These are phyloP conservation scores for Oryzias sinensis DNA, from an alignment of 2,797 vertebrate species.

Conservation along the genomic window DNA sequence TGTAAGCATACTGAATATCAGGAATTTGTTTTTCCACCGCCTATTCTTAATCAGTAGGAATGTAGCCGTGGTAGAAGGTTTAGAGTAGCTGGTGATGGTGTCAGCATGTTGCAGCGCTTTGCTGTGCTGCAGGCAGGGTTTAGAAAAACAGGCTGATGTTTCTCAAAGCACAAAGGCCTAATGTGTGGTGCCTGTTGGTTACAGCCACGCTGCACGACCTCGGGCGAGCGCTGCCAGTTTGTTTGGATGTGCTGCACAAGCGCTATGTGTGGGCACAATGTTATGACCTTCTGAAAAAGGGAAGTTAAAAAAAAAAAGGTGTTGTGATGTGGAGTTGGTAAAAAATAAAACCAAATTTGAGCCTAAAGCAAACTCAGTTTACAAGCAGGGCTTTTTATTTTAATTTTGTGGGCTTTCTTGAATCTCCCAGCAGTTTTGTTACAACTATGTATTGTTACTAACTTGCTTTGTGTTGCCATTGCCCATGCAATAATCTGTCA, in stretches of 20 bases:
- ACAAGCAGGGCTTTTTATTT: neutral
- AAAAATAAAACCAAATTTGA: constrained; percentile 6
- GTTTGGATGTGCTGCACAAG: constrained; percentile 36
- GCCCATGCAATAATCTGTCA: neutral
- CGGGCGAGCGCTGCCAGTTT: constrained; percentile 32
- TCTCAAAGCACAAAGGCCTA: constrained; percentile 70
- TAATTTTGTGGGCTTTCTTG: neutral
- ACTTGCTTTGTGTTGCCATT: constrained; percentile 5
- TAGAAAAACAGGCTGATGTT: constrained; percentile 61
- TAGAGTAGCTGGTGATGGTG: constrained; percentile 68
- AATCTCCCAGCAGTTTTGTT: constrained; percentile 4
- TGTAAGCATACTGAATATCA: constrained; percentile 32
- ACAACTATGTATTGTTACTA: neutral
- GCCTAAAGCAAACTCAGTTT: constrained; percentile 1
- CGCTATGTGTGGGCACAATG: constrained; percentile 22
- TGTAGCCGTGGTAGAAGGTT: constrained; percentile 58
- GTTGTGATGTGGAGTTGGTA: constrained; percentile 5
- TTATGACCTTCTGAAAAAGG: constrained; percentile 1
- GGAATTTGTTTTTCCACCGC: constrained; percentile 7
- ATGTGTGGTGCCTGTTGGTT: constrained; percentile 61
- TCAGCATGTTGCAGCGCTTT: constrained; percentile 72
- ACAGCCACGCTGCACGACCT: constrained; percentile 49
- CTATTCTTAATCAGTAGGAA: constrained; percentile 37
- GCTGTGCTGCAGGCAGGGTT: constrained; percentile 68
- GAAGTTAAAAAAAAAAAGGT: neutral